phyloP scores from a whole-genome alignment of 2,888 invertebrate genomes.

The Creontiades dilutus region DNA sequence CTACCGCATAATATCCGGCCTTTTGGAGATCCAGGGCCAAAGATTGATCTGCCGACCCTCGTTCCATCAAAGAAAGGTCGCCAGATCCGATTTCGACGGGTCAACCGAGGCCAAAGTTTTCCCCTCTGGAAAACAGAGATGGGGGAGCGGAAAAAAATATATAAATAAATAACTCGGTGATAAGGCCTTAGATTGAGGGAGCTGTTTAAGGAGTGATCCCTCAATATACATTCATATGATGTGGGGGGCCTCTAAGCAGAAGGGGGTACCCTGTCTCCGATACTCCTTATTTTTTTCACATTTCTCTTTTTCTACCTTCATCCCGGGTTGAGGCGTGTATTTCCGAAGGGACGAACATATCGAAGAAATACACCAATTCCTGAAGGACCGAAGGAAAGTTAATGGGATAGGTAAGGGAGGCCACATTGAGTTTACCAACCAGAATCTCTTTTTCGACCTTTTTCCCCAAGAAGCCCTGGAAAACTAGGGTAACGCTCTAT shows the following conservation, averaged over 20 bases:
- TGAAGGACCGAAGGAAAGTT: too few relatives aligned
- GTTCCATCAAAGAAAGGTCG: constrained; percentile 28
- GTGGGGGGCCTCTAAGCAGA: not conserved
- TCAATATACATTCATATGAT: constrained; percentile 35
- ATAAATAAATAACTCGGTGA: constrained; percentile 30
- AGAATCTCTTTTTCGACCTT: not conserved
- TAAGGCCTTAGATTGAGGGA: not conserved
- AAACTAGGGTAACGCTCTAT: not conserved
- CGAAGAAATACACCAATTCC: not conserved
- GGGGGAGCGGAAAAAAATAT: not conserved
- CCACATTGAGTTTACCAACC: not conserved
- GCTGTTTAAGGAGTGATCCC: constrained; percentile 27
- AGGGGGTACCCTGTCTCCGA: not conserved
- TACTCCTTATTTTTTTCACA: not conserved
- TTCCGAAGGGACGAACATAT: not conserved
- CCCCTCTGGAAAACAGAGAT: not conserved
- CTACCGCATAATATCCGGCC: constrained; percentile 3
- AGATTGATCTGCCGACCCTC: constrained; percentile 27
- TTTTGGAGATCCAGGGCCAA: not conserved
- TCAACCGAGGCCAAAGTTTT: not conserved
- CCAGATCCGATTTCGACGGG: constrained; percentile 12
- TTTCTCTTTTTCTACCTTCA: not conserved
- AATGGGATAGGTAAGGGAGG: not conserved
- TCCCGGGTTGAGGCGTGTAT: not conserved
- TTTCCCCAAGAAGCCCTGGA: not conserved